Conservation (phyloP, 2,797 vertebrate genomes). For the Poecilia wingei region DNA sequence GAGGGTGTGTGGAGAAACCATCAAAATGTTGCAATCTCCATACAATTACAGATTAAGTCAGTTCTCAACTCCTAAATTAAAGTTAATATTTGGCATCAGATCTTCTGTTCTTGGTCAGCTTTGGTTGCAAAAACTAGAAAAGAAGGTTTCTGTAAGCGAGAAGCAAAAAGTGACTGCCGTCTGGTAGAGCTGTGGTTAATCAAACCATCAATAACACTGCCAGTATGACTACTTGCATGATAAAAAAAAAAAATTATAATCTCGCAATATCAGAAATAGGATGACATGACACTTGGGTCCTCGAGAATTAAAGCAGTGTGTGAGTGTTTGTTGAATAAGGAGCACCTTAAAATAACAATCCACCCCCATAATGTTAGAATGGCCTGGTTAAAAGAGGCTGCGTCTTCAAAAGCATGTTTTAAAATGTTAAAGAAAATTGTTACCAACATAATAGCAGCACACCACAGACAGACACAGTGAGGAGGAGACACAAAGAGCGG, state of each 20-base stretch:
- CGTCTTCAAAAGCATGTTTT: not conserved
- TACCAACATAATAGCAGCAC: not conserved
- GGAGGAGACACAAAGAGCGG: not conserved
- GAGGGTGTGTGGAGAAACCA: not conserved
- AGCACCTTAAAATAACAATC: not conserved
- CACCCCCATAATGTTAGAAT: not conserved
- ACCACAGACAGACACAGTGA: not conserved
- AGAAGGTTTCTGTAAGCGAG: not conserved
- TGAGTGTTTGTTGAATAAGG: not conserved
- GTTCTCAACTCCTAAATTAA: not conserved
- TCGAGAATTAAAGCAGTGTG: not conserved
- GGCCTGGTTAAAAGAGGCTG: not conserved
- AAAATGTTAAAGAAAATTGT: not conserved
- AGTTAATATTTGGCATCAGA: not conserved
- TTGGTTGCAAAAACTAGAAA: not conserved
- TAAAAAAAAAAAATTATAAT: not conserved
- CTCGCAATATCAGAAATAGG: not conserved
- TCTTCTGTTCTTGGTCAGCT: not conserved
- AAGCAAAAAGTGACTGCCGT: not conserved
- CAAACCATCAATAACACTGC: not conserved
- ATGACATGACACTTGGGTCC: not conserved
- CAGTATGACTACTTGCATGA: not conserved
- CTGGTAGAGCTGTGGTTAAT: not conserved
- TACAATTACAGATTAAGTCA: not conserved
- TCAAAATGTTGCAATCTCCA: not conserved